Evolutionary conservation across 2,113 vertebrate genomes (phyloP), one percentile per base, ranked within the genome.

Genomic region (Podarcis cretensis): DNA sequence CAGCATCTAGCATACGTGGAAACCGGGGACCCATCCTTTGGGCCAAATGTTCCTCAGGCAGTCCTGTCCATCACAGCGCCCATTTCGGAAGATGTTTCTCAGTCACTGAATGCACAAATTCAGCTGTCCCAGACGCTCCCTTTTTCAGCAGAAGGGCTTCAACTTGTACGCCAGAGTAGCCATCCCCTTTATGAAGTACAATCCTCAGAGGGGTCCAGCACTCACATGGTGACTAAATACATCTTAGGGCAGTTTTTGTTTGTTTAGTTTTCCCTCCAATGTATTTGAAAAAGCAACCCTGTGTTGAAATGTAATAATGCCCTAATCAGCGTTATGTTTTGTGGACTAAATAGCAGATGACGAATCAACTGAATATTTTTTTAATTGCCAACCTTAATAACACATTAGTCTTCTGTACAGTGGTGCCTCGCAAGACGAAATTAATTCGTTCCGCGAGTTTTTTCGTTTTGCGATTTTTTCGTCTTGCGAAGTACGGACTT

Each of bases 151-250:
- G 94, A 96, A 89, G 92, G 96, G 0, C 94, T 97, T 25, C 94
- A 94, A 37, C 89, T 95, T 86, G 73, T 95, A 74, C 95, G 98
- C 87, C 96, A 96, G 91, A 95, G 95, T 4, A 92, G 96, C 57
- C 96, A 96, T 16, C 90, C 96, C 35, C 12, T 98, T 63, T 97
- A 93, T 83, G 97, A 98, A 82, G 95, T 97, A 83, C 96, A 97
- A 88, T 90, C 96, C 32, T 3, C 95, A 3, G 90, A 92, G 32
- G 95, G 93, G 63, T 93, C 94, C 75, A 66, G 75, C 32, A 75
- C 91, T 0, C 95, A 95, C 12, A 94, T 98, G 98, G 98, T 98
- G 94, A 98, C 97, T 95, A 77, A 63, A 63, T 63, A 63, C 68
- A 66, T 83, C 82, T 91, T 87, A 30, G 65, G 8, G 40, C 21